Percentiles rank a stretch among this genome's conserved stretches.
Evolutionary conservation across 2,113 vertebrate species (phyloP).

Genomic region (Dryoscopus gambensis): DNA sequence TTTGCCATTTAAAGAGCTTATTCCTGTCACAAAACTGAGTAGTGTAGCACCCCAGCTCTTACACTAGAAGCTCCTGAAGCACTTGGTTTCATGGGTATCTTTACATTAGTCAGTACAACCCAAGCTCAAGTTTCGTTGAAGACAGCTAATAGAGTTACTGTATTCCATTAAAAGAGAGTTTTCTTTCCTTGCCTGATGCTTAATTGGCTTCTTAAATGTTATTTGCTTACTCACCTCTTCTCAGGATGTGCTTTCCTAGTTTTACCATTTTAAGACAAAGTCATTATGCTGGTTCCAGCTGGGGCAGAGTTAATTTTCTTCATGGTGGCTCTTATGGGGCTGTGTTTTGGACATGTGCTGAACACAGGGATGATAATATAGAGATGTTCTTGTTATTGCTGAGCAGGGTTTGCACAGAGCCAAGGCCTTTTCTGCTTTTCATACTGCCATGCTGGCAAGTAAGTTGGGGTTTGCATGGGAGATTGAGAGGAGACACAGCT

Average conservation of each 20-base stretch:
- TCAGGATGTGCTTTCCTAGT: not conserved
- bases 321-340: not conserved
- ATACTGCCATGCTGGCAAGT: accelerated
- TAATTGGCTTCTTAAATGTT: not conserved
- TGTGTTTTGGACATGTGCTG: not conserved
- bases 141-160: not conserved
- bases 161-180: conserved; percentile 9
- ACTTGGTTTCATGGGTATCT: not conserved
- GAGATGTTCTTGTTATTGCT: not conserved
- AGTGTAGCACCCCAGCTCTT: not conserved
- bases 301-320: not conserved
- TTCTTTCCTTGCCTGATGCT: not conserved
- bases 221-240: not conserved
- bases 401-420: not conserved
- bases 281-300: not conserved
- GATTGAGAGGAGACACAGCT: not conserved
- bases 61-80: not conserved
- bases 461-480: not conserved
- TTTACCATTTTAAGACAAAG: not conserved
- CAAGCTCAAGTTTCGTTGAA: not conserved
- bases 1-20: not conserved
- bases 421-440: not conserved
- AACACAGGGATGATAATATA: not conserved
- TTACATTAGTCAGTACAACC: not conserved
- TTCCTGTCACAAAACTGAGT: not conserved